Evolutionary conservation across 2,797 vertebrate species (phyloP).

Genomic region (Crocidura indochinensis): DNA sequence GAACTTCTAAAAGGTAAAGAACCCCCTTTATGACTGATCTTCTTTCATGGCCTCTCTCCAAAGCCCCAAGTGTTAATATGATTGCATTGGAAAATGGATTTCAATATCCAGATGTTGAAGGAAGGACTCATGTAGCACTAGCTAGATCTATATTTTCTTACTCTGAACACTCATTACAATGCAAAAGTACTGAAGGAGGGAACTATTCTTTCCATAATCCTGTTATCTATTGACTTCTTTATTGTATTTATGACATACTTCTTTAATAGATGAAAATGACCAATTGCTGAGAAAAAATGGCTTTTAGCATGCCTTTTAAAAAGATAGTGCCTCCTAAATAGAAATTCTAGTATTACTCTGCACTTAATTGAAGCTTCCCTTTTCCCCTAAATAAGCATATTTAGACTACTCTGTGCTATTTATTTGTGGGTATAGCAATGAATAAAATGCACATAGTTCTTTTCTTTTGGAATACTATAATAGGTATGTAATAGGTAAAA

Average conservation of each 20-base stretch:
- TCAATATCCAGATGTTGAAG: neutral
- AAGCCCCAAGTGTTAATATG: neutral
- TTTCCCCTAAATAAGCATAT: neutral
- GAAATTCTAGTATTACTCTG: neutral
- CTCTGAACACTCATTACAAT: neutral
- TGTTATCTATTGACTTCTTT: neutral
- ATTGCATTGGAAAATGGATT: neutral
- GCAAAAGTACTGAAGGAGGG: neutral
- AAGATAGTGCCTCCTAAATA: conserved; percentile 1
- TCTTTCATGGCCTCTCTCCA: neutral
- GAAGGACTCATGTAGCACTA: neutral
- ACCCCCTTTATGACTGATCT: neutral
- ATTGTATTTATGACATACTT: neutral
- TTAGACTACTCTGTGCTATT: neutral
- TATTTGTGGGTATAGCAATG: neutral
- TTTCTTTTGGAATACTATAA: conserved; percentile 13
- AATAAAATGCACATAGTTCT: neutral
- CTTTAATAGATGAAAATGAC: neutral
- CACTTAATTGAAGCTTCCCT: neutral
- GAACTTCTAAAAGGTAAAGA: neutral
- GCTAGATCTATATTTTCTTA: neutral
- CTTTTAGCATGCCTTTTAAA: conserved; percentile 16
- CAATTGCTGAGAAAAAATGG: neutral
- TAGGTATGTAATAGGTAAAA: conserved; percentile 46
- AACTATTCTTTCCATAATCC: neutral